Evolutionary conservation across 2,888 invertebrate genomes (phyloP).

Genomic region (Salpingus planirostris): DNA sequence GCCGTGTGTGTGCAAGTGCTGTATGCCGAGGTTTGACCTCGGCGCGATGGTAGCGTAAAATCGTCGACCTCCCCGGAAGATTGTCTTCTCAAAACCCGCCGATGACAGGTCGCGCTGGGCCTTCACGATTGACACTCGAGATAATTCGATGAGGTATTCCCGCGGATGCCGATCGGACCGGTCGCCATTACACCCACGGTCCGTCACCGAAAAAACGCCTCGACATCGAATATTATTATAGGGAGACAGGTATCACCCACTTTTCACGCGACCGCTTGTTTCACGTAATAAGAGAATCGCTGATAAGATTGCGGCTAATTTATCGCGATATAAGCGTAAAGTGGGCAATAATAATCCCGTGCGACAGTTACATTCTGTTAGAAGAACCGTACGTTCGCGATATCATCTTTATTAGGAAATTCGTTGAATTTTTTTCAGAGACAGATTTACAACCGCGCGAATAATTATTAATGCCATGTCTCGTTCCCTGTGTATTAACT

Average conservation of each 20-base stretch:
- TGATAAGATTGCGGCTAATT: constrained; percentile 1
- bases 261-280: neutral
- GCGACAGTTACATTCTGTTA: constrained; percentile 1
- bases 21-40: too few relatives aligned
- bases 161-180: neutral
- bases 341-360: constrained; percentile 1
- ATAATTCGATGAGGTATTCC: neutral
- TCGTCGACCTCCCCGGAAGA: too few relatives aligned
- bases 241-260: neutral
- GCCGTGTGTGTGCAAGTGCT: too few relatives aligned
- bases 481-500: too few relatives aligned
- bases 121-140: neutral
- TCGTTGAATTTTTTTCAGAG: constrained; percentile 1
- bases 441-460: neutral
- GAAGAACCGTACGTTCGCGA: constrained; percentile 1
- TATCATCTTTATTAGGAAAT: constrained; percentile 1
- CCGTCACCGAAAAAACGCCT: neutral
- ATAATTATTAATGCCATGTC: neutral
- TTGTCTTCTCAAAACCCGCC: neutral
- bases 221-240: too few relatives aligned
- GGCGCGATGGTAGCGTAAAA: too few relatives aligned
- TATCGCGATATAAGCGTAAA: constrained; percentile 1
- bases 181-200: constrained; percentile 1
- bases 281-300: neutral
- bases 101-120: neutral